Conservation (phyloP, 2,113 vertebrate genomes). For the Gobiocypris rarus region DNA sequence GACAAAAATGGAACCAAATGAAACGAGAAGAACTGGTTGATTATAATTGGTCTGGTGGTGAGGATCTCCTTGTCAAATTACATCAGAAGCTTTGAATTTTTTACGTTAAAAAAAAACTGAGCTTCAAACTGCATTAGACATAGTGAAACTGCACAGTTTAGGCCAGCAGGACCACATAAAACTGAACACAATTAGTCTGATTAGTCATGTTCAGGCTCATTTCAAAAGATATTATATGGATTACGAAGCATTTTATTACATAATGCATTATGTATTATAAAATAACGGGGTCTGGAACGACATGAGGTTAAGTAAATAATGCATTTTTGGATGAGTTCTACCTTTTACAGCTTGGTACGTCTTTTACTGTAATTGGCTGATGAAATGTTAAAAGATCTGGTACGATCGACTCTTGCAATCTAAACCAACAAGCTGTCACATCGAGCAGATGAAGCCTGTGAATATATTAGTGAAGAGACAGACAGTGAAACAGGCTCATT, state of each 20-base stretch:
- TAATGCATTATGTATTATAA: background rate
- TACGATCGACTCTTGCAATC: constrained; percentile 11
- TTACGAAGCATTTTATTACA: background rate
- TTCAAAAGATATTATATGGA: background rate
- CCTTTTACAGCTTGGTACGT: background rate
- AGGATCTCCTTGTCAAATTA: constrained; percentile 11
- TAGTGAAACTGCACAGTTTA: background rate
- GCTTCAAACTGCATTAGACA: background rate
- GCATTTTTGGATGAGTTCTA: background rate
- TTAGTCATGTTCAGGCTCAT: background rate
- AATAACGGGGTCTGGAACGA: background rate
- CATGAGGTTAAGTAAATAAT: background rate
- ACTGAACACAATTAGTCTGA: background rate
- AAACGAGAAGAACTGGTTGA: constrained; percentile 13
- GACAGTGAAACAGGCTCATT: constrained; percentile 38
- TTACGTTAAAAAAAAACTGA: background rate
- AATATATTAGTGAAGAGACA: constrained; percentile 29
- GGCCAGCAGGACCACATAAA: background rate
- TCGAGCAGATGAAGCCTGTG: background rate
- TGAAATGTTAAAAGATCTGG: constrained; percentile 25
- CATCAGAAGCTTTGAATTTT: background rate
- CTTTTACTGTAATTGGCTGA: background rate
- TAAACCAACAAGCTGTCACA: constrained; percentile 29
- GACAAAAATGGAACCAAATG: constrained; percentile 9
- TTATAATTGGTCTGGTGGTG: constrained; percentile 18